Base-by-base conservation (phyloP, 1,140 invertebrate genomes). In the Drosophila bocqueti region DNA sequence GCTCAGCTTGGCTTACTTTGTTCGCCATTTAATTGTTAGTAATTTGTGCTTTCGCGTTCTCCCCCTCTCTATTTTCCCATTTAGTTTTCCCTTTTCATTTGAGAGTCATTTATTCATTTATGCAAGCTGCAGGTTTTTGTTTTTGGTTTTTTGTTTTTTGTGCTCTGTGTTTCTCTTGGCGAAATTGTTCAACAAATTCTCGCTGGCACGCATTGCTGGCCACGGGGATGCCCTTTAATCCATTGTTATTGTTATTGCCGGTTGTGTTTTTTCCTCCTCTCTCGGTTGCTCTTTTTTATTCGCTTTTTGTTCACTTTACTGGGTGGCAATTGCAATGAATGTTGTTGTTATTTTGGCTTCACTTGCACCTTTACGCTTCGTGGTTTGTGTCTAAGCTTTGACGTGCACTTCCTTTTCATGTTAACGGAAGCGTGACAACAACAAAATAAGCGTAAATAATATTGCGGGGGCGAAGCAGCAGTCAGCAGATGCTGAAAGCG, bases 401-500 rank as follows among this genome's bases (percentile, higher is more conserved):
- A 91, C 89, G 89, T 82, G 82, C 73, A 91, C 89, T 91, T 91
- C 89, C 87, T 91, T 91, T 91, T 91, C 87, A 91, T 83, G 85
- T 85, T 79, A 64, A 79, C 68, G 79, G 69, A 90, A 77, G 79
- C 85, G 82, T 90, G 76, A 76, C 81, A 75, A 59, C 74, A 55
- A 67, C 72, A 67, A 63, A 59, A 79, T 85, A 87, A 69, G n/a
- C 24, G 54, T 40, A 54, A 76, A 72, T 81, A 79, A 55, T 38
- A 59, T 40, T 57, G 21, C 54, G 36, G 54, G 54, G 50, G 52
- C 55, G n/a, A 52, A 21, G 40, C 42, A 54, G 50, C 60, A 66
- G 43, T 21, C 47, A 50, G 5, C 34, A 50, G 36, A 38, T 24
- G 52, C 31, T 38, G 52, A 58, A 34, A 40, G 46, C 21, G 42